phyloP scores from a whole-genome alignment of 2,888 invertebrate genomes.

The Amphipoea lucens region DNA sequence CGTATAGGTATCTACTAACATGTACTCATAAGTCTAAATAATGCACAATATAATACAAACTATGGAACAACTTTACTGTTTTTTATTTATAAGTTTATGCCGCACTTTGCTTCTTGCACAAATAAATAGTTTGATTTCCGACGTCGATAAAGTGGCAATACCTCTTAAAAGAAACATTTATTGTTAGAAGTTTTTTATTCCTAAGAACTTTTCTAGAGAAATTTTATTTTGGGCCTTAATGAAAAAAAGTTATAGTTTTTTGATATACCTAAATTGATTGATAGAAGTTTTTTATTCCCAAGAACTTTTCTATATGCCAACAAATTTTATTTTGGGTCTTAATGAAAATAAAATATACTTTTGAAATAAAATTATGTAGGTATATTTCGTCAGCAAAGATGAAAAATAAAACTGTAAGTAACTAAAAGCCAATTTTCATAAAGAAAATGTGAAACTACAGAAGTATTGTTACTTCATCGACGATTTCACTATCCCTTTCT shows the following conservation, averaged over 20 bases:
- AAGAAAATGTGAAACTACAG: not conserved
- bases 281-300: not conserved
- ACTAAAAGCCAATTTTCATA: not conserved
- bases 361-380: too few relatives aligned
- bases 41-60: conserved; percentile 47
- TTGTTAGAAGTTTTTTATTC: not conserved
- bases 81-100: conserved; percentile 19
- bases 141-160: not conserved
- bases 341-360: not conserved
- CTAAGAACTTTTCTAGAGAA: not conserved
- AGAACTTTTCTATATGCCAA: too few relatives aligned
- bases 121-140: not conserved
- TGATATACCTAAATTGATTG: too few relatives aligned
- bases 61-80: conserved; percentile 5
- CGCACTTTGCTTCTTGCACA: conserved; percentile 6
- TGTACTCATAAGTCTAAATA: conserved; percentile 38
- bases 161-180: not conserved
- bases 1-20: conserved; percentile 25
- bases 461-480: not conserved
- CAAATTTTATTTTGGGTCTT: not conserved
- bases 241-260: not conserved
- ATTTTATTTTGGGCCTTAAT: not conserved
- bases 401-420: not conserved
- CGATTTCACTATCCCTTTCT: not conserved
- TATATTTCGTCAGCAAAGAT: not conserved